A percentile compares a stretch with the other conserved stretches of the same genome.
Conservation (phyloP, 1,140 invertebrate genomes). For the Trinorchestia longiramus region DNA sequence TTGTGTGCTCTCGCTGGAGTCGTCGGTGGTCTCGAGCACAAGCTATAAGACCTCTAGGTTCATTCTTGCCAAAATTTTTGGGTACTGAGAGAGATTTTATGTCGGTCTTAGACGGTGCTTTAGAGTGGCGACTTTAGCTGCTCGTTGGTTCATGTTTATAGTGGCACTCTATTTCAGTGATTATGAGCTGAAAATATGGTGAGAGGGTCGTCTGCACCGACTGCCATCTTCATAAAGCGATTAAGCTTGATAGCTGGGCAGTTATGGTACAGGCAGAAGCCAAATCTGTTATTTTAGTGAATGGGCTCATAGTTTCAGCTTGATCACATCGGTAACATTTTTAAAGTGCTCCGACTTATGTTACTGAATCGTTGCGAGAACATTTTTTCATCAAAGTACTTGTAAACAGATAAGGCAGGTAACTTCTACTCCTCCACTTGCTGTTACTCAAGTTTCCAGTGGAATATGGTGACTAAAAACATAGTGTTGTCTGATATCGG, state of each 20-base stretch:
- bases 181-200: constrained; percentile 20
- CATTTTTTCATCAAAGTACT: background rate
- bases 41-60: background rate
- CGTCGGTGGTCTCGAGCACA: background rate
- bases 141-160: constrained; percentile 19
- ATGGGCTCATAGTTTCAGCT: background rate
- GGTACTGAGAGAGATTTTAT: background rate
- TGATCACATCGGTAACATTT: background rate
- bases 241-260: background rate
- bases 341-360: background rate
- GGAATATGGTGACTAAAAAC: background rate
- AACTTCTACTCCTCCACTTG: background rate
- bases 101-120: constrained; percentile 10
- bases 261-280: background rate
- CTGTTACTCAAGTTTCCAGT: background rate
- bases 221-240: background rate
- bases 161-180: constrained; percentile 6
- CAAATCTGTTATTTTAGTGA: background rate
- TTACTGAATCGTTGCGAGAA: background rate
- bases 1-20: background rate
- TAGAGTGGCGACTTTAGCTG: constrained; percentile 16
- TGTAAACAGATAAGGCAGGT: background rate
- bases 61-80: background rate
- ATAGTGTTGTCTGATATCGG: background rate
- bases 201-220: background rate